Evolutionary conservation across 2,113 vertebrate species (phyloP).

Genomic region (Coptodon rendalli): DNA sequence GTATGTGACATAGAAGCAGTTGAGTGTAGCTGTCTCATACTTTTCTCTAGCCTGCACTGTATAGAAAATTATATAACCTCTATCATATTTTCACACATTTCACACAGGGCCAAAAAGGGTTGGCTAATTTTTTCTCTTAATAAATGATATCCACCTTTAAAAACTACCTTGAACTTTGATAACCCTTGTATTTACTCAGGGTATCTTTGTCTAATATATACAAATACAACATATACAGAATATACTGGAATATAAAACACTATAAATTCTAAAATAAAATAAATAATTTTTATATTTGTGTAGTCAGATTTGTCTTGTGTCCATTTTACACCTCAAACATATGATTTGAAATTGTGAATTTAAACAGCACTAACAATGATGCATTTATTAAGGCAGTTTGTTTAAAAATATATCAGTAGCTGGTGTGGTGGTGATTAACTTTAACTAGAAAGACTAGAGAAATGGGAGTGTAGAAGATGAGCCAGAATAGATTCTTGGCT

Average conservation of each 20-base stretch:
- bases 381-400: not conserved
- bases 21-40: not conserved
- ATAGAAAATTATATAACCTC: not conserved
- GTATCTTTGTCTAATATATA: not conserved
- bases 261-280: not conserved
- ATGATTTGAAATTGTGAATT: not conserved
- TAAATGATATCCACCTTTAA: not conserved
- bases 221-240: not conserved
- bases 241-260: not conserved
- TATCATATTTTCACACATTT: not conserved
- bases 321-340: not conserved
- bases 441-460: not conserved
- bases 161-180: not conserved
- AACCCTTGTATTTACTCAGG: not conserved
- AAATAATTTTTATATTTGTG: not conserved
- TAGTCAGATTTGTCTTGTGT: not conserved
- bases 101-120: not conserved
- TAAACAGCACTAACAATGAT: not conserved
- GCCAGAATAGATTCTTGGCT: slow-evolving; percentile 16
- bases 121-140: not conserved
- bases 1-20: not conserved
- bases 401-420: not conserved
- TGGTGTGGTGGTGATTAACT: not conserved
- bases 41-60: not conserved
- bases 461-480: not conserved